These are phyloP conservation scores for Chelonus insularis DNA, from an alignment of 1,140 invertebrate species.

Conservation along the genomic window DNA sequence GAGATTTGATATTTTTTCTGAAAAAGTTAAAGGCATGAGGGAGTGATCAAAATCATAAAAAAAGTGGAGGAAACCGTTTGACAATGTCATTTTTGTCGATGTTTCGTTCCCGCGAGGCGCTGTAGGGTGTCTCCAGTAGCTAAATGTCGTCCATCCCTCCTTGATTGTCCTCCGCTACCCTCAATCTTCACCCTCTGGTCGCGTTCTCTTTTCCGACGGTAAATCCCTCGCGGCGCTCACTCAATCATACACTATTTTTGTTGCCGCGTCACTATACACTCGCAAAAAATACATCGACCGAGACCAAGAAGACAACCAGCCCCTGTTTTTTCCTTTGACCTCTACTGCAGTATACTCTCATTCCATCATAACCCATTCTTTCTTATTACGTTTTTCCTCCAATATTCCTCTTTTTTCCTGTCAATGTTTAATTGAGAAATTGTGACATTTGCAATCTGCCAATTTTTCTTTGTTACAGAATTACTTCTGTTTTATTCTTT, in stretches of 20 bases:
- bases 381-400: too few species aligned
- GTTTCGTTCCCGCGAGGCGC: conserved; percentile 37
- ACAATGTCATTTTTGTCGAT: conserved; percentile 33
- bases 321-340: background rate
- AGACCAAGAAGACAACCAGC: conserved; percentile 14
- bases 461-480: too few species aligned
- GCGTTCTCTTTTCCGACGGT: conserved; percentile 9
- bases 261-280: conserved; percentile 41
- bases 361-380: background rate
- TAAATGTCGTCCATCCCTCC: conserved; percentile 49
- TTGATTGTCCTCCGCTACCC: background rate
- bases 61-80: conserved; percentile 24
- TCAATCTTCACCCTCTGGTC: conserved; percentile 2
- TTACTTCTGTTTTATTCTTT: too few species aligned
- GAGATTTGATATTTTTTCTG: background rate
- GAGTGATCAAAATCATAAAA: conserved; percentile 15
- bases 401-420: too few species aligned
- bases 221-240: conserved; percentile 58
- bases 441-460: too few species aligned
- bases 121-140: conserved; percentile 33
- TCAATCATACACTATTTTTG: conserved; percentile 59
- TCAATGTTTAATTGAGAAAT: too few species aligned
- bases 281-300: conserved; percentile 45
- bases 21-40: background rate
- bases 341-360: background rate